Evolutionary conservation across 2,888 invertebrate species (phyloP).

Genomic region (Rhopalosiphum nymphaeae): DNA sequence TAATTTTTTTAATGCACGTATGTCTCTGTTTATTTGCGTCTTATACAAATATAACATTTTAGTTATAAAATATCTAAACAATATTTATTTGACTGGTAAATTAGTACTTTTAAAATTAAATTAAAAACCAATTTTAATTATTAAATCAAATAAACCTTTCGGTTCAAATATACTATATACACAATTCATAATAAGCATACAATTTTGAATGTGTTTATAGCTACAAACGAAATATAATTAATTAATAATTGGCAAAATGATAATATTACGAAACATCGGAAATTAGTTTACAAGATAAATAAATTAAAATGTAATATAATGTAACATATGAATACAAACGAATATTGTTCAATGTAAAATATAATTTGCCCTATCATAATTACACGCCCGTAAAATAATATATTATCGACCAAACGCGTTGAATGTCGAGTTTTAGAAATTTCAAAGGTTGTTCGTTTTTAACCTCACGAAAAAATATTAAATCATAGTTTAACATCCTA

Average conservation of each 20-base stretch:
- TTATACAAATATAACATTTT: not conserved
- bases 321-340: not conserved
- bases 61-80: not conserved
- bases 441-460: not conserved
- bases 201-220: not conserved
- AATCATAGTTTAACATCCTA: not conserved
- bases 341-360: not conserved
- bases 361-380: not conserved
- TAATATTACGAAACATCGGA: not conserved
- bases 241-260: slow-evolving; percentile 16
- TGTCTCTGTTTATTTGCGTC: not conserved
- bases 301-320: not conserved
- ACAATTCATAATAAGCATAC: not conserved
- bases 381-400: not conserved
- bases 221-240: not conserved
- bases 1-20: not conserved
- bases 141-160: not conserved
- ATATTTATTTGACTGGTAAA: not conserved
- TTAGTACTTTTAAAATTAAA: not conserved
- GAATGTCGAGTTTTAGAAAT: not conserved
- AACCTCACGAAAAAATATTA: not conserved
- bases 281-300: slow-evolving; percentile 20
- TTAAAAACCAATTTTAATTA: not conserved
- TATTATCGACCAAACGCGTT: not conserved
- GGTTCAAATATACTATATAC: not conserved